phyloP scores from a whole-genome alignment of 2,113 vertebrate species.

The Galbula dea region DNA sequence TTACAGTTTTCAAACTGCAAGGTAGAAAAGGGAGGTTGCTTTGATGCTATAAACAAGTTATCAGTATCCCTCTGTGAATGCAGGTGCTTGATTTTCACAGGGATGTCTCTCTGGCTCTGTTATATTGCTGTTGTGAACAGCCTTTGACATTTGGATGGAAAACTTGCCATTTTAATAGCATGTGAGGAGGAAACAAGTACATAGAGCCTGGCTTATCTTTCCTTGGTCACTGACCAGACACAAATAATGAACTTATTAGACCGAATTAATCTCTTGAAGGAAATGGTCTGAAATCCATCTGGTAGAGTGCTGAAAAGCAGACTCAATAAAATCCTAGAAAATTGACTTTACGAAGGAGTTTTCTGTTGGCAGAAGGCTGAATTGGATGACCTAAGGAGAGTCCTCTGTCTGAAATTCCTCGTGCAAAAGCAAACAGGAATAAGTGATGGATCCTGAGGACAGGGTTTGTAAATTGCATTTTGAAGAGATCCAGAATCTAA shows the following conservation, averaged over 20 bases:
- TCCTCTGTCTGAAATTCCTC: not conserved
- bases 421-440: not conserved
- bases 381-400: conserved; percentile 3
- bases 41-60: not conserved
- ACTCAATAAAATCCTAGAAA: conserved; percentile 19
- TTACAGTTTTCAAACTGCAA: not conserved
- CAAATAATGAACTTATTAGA: conserved; percentile 24
- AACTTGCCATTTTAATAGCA: not conserved
- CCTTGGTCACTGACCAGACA: not conserved
- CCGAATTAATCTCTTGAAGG: conserved; percentile 18
- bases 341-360: not conserved
- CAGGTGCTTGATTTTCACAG: not conserved
- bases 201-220: not conserved
- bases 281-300: conserved; percentile 29
- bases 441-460: not conserved
- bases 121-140: not conserved
- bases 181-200: not conserved
- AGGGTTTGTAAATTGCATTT: not conserved
- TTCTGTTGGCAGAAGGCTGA: conserved; percentile 20
- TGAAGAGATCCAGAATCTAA: not conserved
- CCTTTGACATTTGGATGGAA: not conserved
- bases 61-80: not conserved
- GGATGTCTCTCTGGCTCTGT: not conserved
- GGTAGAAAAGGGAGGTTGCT: not conserved
- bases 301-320: not conserved